Evolutionary conservation across 2,888 invertebrate genomes (phyloP).

Genomic region (Agrotis puta): DNA sequence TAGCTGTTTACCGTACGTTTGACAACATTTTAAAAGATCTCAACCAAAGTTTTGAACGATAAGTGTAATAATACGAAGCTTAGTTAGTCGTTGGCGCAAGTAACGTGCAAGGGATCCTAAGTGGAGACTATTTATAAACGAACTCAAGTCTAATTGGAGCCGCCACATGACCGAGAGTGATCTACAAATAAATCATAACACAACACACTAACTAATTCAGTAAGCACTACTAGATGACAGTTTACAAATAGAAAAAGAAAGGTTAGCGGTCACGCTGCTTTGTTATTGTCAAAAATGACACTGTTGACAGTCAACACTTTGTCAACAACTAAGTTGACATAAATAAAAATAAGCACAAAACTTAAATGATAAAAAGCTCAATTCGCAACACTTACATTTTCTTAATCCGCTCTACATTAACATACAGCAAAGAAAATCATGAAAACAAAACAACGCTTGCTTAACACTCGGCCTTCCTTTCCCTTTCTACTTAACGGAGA

Average conservation of each 20-base stretch:
- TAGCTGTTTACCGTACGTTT: conserved; percentile 30
- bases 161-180: conserved; percentile 79
- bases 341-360: conserved; percentile 35
- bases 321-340: conserved; percentile 15
- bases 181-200: conserved; percentile 80
- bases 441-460: conserved; percentile 86
- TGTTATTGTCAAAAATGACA: conserved; percentile 36
- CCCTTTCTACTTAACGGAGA: conserved; percentile 83
- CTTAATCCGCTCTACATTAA: conserved; percentile 80
- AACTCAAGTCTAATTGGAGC: conserved; percentile 82
- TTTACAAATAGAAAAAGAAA: conserved; percentile 8
- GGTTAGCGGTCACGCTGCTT: conserved; percentile 16
- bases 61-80: conserved; percentile 44
- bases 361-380: conserved; percentile 47
- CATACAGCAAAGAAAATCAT: conserved; percentile 82
- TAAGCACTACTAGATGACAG: conserved; percentile 35
- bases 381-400: conserved; percentile 81
- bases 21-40: conserved; percentile 21
- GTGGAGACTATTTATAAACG: conserved; percentile 85
- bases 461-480: conserved; percentile 83
- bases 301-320: conserved; percentile 2
- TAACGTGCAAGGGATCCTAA: conserved; percentile 81
- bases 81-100: conserved; percentile 74
- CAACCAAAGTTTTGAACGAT: conserved; percentile 47
- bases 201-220: conserved; percentile 53